Evolutionary conservation across 2,797 vertebrate species (phyloP).

Genomic region (Eupleurogrammus muticus): DNA sequence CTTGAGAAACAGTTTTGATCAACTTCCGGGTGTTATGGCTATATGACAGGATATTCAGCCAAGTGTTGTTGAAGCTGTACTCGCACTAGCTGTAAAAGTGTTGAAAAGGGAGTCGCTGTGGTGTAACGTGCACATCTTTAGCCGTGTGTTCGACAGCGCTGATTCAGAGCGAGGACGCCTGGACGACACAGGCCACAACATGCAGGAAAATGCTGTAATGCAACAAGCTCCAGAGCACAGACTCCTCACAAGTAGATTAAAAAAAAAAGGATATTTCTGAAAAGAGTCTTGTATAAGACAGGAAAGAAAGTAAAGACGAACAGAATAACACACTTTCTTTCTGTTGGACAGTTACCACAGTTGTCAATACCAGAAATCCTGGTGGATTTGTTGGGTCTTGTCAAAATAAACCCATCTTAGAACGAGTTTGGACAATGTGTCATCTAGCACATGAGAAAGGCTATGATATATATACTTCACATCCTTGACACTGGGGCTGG

Average conservation of each 20-base stretch:
- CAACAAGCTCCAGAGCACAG: slow-evolving; percentile 13
- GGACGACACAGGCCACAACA: slow-evolving; percentile 60
- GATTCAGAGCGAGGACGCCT: slow-evolving; percentile 36
- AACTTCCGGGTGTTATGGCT: slow-evolving; percentile 17
- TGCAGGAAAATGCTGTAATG: slow-evolving; percentile 48
- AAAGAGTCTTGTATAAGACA: neutral
- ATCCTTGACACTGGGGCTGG: neutral
- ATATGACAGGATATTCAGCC: neutral
- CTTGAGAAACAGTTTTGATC: slow-evolving; percentile 1
- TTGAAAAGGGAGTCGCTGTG: neutral
- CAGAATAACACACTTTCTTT: neutral
- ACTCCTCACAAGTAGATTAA: neutral
- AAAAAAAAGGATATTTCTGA: neutral
- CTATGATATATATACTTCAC: neutral
- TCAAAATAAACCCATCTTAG: neutral
- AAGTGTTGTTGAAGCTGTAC: neutral
- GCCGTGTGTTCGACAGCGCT: slow-evolving; percentile 50
- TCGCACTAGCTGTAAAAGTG: neutral
- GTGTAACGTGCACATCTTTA: slow-evolving; percentile 5
- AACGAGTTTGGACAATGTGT: slow-evolving; percentile 4
- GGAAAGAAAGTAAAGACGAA: neutral
- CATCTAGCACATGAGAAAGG: neutral
- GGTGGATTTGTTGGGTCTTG: neutral
- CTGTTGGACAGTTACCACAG: accelerated
- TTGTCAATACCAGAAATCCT: neutral